phyloP scores from a whole-genome alignment of 2,797 vertebrate genomes.

The Acanthis flammea region DNA sequence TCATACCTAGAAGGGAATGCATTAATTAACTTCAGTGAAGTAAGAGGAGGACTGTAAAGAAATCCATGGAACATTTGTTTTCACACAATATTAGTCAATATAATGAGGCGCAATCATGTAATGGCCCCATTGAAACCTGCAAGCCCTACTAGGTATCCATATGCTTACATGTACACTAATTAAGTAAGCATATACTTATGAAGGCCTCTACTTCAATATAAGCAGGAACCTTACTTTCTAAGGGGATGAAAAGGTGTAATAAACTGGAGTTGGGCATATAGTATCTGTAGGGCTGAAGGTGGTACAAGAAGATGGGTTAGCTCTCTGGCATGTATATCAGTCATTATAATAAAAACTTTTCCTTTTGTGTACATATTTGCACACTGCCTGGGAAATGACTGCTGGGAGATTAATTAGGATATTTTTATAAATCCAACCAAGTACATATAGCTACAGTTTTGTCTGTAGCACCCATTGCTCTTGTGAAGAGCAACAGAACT shows the following conservation, averaged over 20 bases:
- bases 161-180: no score
- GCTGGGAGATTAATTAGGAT: neutral
- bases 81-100: neutral
- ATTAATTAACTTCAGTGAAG: neutral
- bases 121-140: neutral
- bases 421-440: neutral
- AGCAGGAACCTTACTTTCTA: slow-evolving; percentile 8
- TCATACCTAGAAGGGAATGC: neutral
- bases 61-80: neutral
- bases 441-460: neutral
- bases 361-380: neutral
- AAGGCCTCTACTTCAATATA: no score
- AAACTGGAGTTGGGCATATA: neutral
- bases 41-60: neutral
- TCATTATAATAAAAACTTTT: neutral
- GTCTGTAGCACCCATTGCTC: neutral
- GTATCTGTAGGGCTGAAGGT: no score
- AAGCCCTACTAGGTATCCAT: neutral
- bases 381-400: neutral
- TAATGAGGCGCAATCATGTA: neutral
- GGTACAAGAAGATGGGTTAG: neutral
- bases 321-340: neutral
- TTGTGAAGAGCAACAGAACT: neutral
- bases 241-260: neutral
- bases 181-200: no score